Base-by-base conservation (phyloP, 2,888 invertebrate species). In the Axea sp. region DNA sequence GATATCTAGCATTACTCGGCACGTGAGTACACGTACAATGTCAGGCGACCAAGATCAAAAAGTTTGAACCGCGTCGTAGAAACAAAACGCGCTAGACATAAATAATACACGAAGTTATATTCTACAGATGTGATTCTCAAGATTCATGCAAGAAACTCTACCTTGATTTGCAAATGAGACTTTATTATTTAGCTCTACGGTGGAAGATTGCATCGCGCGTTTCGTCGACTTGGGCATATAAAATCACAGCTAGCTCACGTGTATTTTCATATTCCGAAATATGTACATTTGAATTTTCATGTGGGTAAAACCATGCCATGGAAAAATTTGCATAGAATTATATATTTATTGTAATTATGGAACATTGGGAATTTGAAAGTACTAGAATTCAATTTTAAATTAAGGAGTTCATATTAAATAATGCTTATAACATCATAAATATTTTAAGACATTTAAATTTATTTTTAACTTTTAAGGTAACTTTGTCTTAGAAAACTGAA, bases 1-100 rank as follows among this genome's bases (percentile, higher is more conserved):
- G 79, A 77, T 59, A 59, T 80, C 77, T 82, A 77, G 75, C 77
- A 57, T 81, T 82, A 80, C 80, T 33, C 71, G 73, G 59, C 45
- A 72, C 67, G 62, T 64, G 71, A 62, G 67, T 24, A 59, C 43
- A 60, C 35, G 49, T 55, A 71, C 67, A 62, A 64, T 68, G 69
- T 62, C 28, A 30, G 60, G 62, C 49, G 37, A 75, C 68, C 47
- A 62, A 74, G 76, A 69, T 76, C 68, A 68, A 68, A 71, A 59
- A 75, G 62, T 77, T 76, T 31, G 60, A 51, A 24, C 53, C 47
- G 60, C 73, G 49, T 69, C 72, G 60, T 26, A 71, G 59, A 67
- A 49, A 67, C 59, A 57, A 45, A 60, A 67, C 57, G 62, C 65
- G 45, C 33, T 39, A 33, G 39, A 47, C 72, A 64, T 72, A 73